These are phyloP conservation scores for Charina bottae DNA, from an alignment of 2,113 vertebrate species.

Conservation along the genomic window DNA sequence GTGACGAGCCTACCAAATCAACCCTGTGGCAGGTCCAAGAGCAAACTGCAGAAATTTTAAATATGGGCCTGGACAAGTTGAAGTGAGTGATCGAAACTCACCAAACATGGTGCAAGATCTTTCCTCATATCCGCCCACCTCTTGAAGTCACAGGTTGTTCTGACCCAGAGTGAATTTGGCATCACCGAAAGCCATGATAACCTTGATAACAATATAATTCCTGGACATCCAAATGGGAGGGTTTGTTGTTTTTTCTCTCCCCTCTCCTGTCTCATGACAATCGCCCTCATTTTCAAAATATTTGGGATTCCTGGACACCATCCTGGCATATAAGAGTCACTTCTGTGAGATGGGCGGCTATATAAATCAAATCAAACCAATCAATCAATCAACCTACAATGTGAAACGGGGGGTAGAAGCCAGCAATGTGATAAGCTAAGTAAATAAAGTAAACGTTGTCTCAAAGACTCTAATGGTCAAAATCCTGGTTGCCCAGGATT, in stretches of 20 bases:
- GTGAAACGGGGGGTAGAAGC: not conserved
- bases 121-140: not conserved
- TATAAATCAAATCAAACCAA: no score
- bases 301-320: not conserved
- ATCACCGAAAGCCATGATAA: not conserved
- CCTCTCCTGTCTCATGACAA: not conserved
- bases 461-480: not conserved
- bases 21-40: conserved; percentile 70
- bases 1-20: conserved; percentile 40
- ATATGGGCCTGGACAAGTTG: conserved; percentile 72
- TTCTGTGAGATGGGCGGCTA: no score
- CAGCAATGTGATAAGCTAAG: not conserved
- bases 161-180: not conserved
- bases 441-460: not conserved
- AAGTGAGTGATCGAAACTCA: conserved; percentile 72
- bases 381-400: no score
- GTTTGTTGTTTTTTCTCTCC: not conserved
- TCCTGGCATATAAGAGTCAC: no score
- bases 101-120: not conserved
- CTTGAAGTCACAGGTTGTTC: not conserved
- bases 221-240: not conserved
- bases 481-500: not conserved
- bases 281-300: not conserved
- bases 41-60: conserved; percentile 58
- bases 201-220: no score